A percentile compares a stretch with the other conserved stretches of the same genome.
phyloP scores from a whole-genome alignment of 2,888 invertebrate species.

The Dasypolia templi region DNA sequence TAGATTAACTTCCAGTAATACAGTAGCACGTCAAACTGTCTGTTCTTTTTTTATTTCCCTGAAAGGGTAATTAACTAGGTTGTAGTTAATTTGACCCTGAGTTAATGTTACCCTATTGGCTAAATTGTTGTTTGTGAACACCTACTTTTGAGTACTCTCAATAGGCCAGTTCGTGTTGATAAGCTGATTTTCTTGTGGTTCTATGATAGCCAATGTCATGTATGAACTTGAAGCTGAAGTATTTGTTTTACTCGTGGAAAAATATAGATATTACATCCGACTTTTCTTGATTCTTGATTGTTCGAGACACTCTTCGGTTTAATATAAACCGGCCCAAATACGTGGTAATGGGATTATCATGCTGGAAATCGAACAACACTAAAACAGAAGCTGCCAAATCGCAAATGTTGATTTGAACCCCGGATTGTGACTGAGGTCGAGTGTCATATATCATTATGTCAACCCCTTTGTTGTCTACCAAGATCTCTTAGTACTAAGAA shows the following conservation, averaged over 20 bases:
- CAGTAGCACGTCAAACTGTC: constrained; percentile 2
- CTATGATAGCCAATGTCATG: not conserved
- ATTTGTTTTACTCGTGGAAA: constrained; percentile 1
- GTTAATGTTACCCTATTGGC: constrained; percentile 22
- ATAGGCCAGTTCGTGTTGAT: constrained; percentile 3
- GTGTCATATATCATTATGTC: not conserved
- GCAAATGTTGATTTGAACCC: not conserved
- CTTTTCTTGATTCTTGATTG: no score
- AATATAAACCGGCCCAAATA: not conserved
- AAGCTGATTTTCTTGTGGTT: constrained; percentile 6
- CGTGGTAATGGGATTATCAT: not conserved
- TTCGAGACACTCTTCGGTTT: not conserved
- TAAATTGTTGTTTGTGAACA: constrained; percentile 4
- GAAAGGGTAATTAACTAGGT: constrained; percentile 21
- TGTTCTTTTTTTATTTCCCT: constrained; percentile 8
- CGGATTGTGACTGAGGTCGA: not conserved
- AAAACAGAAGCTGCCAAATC: not conserved
- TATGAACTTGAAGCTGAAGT: constrained; percentile 5
- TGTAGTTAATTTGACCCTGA: constrained; percentile 9
- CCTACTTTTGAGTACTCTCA: constrained; percentile 35
- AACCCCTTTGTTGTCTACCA: not conserved
- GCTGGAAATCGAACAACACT: not conserved
- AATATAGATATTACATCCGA: no score
- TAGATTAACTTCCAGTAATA: not conserved
- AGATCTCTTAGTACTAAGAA: not conserved